A percentile compares a stretch with the other conserved stretches of the same genome.
Conservation (phyloP, 2,888 invertebrate genomes). For the Erpobdella octoculata region DNA sequence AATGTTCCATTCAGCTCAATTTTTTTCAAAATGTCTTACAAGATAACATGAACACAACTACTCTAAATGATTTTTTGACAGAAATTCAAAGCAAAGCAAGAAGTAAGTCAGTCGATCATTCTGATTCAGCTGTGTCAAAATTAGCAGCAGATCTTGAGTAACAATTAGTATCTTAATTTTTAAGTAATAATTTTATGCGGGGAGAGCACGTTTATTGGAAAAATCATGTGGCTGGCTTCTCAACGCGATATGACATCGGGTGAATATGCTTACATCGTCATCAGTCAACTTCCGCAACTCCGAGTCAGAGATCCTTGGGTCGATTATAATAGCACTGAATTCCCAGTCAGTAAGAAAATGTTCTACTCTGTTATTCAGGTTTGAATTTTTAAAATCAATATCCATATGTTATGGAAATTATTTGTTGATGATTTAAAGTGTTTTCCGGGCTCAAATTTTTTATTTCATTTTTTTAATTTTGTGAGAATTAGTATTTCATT, state of each 20-base stretch:
- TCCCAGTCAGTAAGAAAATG: background rate
- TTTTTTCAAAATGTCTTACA: background rate
- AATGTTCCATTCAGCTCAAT: background rate
- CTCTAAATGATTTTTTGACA: background rate
- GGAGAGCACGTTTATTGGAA: background rate
- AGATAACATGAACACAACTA: background rate
- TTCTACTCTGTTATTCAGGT: slow-evolving; percentile 20
- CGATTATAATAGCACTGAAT: slow-evolving; percentile 5
- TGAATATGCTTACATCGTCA: slow-evolving; percentile 27
- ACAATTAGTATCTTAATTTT: background rate
- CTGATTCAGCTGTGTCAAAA: background rate
- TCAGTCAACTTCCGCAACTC: slow-evolving; percentile 17
- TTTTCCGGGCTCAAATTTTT: no score
- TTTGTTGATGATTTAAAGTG: no score
- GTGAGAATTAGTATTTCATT: no score
- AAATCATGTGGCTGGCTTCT: background rate
- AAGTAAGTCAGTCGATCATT: background rate
- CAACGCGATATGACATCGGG: background rate
- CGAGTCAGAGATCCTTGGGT: slow-evolving; percentile 4
- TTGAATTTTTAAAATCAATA: no score
- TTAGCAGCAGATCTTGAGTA: background rate
- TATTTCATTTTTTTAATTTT: no score
- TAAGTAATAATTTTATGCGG: slow-evolving; percentile 9
- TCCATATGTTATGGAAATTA: no score
- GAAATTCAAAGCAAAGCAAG: slow-evolving; percentile 1